Base-by-base conservation (phyloP, 2,113 vertebrate species). In the Micronycteris hirsuta region DNA sequence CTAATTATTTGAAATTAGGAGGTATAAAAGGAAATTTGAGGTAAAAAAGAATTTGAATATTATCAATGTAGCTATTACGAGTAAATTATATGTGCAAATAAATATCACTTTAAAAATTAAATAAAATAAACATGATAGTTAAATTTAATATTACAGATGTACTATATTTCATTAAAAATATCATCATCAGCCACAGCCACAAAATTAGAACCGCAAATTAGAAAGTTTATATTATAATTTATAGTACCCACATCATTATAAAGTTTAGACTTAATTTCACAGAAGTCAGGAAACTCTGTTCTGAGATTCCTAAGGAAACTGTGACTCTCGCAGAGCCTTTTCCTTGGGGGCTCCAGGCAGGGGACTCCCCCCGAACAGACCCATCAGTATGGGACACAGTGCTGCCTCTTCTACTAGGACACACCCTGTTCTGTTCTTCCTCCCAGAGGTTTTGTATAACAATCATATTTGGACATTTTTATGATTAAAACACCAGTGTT, bases 201-300 rank as follows among this genome's bases (percentile, higher is more conserved):
- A 73, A 96, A 95, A 93, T 96, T 65, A 91, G 91, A 91, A 77
- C 56, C 56, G 58, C 88, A 94, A 95, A 26, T 28, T 92, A 82
- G 61, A 70, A 95, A 76, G 63, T 63, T 92, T n/a, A 38, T 94
- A 52, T 73, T 93, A 68, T 80, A 45, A 93, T 54, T 80, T 85
- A 24, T 91, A 78, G 78, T 47, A 94, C 41, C 33, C 47, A 58
- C 82, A 45, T 74, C 22, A 87, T 92, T 49, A 65, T 54, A 92
- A 93, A 90, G 9, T 93, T 94, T 82, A 86, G 83, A 71, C 82
- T 89, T 90, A 91, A 91, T 80, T 91, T 96, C 74, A 82, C 63
- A 89, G 81, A 93, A 33, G n/a, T 93, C 78, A 67, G 56, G 85
- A 93, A 93, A 87, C 76, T 91, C 81, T 76, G 16, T 92, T 78